Evolutionary conservation across 2,888 invertebrate genomes (phyloP), one percentile per base, ranked within the genome.

Genomic region (Watsonalla cultraria): DNA sequence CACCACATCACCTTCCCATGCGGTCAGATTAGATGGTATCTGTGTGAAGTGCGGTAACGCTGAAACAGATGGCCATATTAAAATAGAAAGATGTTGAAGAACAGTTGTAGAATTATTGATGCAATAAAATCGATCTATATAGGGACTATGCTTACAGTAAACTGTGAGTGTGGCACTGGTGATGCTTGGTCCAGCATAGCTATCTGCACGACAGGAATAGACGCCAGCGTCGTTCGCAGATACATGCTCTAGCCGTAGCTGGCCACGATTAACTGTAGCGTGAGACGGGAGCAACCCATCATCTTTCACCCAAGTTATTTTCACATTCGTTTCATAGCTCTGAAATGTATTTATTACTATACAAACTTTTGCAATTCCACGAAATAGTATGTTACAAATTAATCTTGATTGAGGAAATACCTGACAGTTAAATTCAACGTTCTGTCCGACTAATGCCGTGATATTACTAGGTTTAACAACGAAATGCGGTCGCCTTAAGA

Each of bases 141-240:
- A 74, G 72, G 68, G 68, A 64, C 59, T 55, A 59, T 59, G 94
- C 96, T 95, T 92, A 98, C 98, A 97, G 84, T 97, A 96, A 59
- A 98, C 97, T 60, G 95, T 96, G 63, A 98, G 93, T 56, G 96
- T 94, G 42, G 98, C 98, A 77, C 95, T 95, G 48, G 97, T 95
- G 66, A 96, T 94, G 65, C 97, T 95, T 57, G 95, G 94, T 24
- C 98, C 98, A 56, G 97, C 97, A 64, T 95, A 93, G 86, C 98
- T 98, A 78, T 96, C 96, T 35, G 97, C 98, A 68, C 96, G 95
- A 87, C 98, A 98, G 68, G 97, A 95, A 88, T 98, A 98, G 71
- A 96, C 92, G 53, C 98, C 98, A 76, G 97, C 96, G 82, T 98
- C 98, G 61, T 92, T 93, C 14, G 96, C 93, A 65, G 95, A 94